Evolutionary conservation across 2,113 vertebrate species (phyloP), one percentile per base, ranked within the genome.

Genomic region (Circaetus gallicus): DNA sequence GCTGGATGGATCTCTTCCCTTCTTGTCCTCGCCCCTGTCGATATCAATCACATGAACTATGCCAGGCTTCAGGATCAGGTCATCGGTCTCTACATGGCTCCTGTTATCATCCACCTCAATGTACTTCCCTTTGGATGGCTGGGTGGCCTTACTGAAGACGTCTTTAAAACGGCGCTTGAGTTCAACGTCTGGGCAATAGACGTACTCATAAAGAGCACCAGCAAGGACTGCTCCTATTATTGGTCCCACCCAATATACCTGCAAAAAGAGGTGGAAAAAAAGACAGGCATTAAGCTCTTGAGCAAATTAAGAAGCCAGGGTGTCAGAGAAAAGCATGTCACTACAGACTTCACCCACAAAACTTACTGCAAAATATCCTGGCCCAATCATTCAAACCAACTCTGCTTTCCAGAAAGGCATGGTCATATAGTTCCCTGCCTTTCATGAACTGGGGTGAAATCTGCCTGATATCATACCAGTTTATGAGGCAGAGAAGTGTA

Each of bases 231-330:
- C 99, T 59, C 99, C 99, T 22, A 99, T 98, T 52, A 99, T 97
- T 19, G 99, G 99, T 59, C 99, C 99, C 42, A 99, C 97, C 99
- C 99, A 99, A 93, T 99, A 99, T 9, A 99, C 97, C 99, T 99
- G 91, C 16, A 93, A 40, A 94, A 74, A 92, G 47, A 81, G 47
- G 40, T 42, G 80, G 89, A 6, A 84, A 79, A 52, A 66, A 53
- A 81, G 1, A 8, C 40, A 55, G 34, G 6, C 21, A 32, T 65
- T 73, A 69, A 66, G 29, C 7, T 77, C 21, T 28, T 34, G 25
- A 72, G 32, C 38, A 84, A 61, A 71, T 42, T 28, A 70, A 70
- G n/a, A 65, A 56, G 50, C 24, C 49, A 80, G 21, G n/a, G 12
- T 31, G 31, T 82, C 81, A 77, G 32, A 85, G 14, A 56, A 71